phyloP scores from a whole-genome alignment of 1,140 invertebrate genomes.

The Atopsyche davidsoni region DNA sequence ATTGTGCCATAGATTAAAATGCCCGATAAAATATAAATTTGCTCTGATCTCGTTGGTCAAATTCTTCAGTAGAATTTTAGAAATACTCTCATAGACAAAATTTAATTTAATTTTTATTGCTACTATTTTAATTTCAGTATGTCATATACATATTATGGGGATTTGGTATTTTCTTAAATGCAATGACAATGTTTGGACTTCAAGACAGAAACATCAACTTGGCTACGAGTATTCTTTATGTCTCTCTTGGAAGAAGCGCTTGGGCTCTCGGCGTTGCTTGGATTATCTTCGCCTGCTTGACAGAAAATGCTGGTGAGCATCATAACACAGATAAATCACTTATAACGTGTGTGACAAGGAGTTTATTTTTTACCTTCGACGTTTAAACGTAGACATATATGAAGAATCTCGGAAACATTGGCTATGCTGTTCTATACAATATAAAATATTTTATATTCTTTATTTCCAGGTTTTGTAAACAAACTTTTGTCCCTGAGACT shows the following conservation, averaged over 20 bases:
- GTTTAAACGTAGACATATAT: too few relatives aligned
- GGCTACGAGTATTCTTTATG: slow-evolving; percentile 38
- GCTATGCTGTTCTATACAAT: too few relatives aligned
- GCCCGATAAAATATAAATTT: too few relatives aligned
- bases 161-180: slow-evolving; percentile 32
- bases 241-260: slow-evolving; percentile 38
- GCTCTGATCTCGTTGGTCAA: too few relatives aligned
- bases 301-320: slow-evolving; percentile 38
- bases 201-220: slow-evolving; percentile 37
- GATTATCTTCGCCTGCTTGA: slow-evolving; percentile 47
- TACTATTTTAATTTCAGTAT: slow-evolving; percentile 3
- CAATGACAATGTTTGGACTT: slow-evolving; percentile 42
- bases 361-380: too few relatives aligned
- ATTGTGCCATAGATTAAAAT: too few relatives aligned
- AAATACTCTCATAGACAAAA: too few relatives aligned
- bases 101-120: too few relatives aligned
- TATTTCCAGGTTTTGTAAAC: slow-evolving; percentile 36
- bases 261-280: slow-evolving; percentile 48
- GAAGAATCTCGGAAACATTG: too few relatives aligned
- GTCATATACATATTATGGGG: neutral
- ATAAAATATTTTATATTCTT: too few relatives aligned
- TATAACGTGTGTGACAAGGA: too few relatives aligned
- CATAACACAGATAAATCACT: slow-evolving; percentile 3
- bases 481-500: slow-evolving; percentile 40
- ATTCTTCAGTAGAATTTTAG: too few relatives aligned